phyloP scores from a whole-genome alignment of 2,797 vertebrate genomes.

The Hypotaenidia philippensis region DNA sequence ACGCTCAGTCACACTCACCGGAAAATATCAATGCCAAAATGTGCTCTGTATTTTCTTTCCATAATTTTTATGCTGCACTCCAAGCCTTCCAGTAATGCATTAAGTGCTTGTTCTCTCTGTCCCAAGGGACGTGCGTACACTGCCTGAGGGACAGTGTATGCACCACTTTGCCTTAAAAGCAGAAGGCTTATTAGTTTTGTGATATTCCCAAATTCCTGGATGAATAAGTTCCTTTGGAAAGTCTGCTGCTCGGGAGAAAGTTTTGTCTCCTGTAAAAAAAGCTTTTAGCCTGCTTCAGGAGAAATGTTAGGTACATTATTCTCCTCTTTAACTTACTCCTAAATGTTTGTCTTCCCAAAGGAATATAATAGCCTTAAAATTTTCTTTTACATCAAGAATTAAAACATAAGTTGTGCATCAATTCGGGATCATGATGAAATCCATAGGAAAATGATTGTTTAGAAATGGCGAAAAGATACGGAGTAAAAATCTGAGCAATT shows the following conservation, averaged over 20 bases:
- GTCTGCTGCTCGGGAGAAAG: background rate
- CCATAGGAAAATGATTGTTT: background rate
- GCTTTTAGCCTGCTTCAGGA: background rate
- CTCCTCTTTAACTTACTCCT: background rate
- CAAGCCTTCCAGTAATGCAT: background rate
- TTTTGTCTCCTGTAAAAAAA: background rate
- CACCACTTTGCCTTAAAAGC: background rate
- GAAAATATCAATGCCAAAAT: background rate
- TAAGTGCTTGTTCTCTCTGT: background rate
- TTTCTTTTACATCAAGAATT: background rate
- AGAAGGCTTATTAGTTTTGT: background rate
- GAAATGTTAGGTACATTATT: background rate
- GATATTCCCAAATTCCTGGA: background rate
- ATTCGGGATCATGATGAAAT: background rate
- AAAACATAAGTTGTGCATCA: background rate
- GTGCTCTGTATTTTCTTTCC: background rate
- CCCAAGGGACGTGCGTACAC: background rate
- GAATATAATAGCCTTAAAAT: background rate
- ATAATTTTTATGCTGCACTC: background rate
- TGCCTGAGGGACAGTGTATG: background rate
- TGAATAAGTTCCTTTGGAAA: background rate
- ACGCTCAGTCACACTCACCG: conserved; percentile 25
- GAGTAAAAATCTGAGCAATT: background rate
- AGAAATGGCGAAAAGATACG: background rate
- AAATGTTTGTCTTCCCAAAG: conserved; percentile 9